Evolutionary conservation across 1,140 invertebrate species (phyloP).

Genomic region (Sycobia sp.): DNA sequence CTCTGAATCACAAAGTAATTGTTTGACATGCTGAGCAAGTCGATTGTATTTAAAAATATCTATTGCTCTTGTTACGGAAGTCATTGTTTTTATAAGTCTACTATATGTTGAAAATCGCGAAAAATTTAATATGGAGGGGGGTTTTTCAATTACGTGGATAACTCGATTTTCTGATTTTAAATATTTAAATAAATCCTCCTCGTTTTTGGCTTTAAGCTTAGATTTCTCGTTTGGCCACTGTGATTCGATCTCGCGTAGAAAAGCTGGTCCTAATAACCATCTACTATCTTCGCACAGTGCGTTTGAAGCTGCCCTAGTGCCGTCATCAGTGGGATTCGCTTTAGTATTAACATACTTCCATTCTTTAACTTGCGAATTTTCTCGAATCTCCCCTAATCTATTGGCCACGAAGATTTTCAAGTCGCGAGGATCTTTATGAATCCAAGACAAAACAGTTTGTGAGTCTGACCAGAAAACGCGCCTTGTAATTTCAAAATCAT

Average conservation of each 20-base stretch:
- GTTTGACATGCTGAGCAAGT: too few species aligned
- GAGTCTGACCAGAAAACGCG: constrained; percentile 6
- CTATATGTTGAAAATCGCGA: not conserved
- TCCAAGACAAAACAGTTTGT: constrained; percentile 3
- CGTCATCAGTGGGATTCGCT: constrained; percentile 10
- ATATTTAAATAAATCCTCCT: not conserved
- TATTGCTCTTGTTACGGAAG: too few species aligned
- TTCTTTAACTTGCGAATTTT: not conserved
- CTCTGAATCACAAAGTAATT: too few species aligned
- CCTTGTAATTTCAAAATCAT: not conserved
- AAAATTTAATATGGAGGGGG: not conserved
- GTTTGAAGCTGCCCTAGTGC: not conserved
- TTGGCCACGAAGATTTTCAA: constrained; percentile 8
- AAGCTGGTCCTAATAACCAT: too few species aligned
- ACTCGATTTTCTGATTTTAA: not conserved
- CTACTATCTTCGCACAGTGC: too few species aligned
- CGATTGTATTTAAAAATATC: too few species aligned
- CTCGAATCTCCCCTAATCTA: constrained; percentile 2
- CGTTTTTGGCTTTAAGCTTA: not conserved
- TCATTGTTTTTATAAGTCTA: too few species aligned
- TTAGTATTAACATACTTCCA: not conserved
- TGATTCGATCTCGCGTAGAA: too few species aligned
- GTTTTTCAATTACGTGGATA: not conserved
- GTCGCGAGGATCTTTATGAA: constrained; percentile 10
- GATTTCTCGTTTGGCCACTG: not conserved